These are phyloP conservation scores for Leptura quadrifasciata DNA, from an alignment of 2,888 invertebrate genomes.

Conservation along the genomic window DNA sequence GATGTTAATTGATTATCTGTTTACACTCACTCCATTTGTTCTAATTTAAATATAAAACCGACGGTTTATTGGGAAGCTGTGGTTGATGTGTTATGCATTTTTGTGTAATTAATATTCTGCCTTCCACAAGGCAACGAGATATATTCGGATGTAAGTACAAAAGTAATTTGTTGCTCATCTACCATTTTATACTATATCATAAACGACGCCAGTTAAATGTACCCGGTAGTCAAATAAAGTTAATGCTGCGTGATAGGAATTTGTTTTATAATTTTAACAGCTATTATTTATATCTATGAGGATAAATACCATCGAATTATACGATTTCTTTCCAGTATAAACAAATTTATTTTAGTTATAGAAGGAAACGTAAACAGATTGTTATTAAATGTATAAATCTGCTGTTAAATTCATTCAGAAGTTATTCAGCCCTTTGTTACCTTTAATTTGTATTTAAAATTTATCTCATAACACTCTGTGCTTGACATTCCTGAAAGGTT, in stretches of 20 bases:
- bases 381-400: too few species aligned
- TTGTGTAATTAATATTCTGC: background rate
- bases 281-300: too few species aligned
- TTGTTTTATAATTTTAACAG: too few species aligned
- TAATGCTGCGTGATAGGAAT: background rate
- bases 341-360: too few species aligned
- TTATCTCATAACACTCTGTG: too few species aligned
- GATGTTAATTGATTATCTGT: background rate
- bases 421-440: too few species aligned
- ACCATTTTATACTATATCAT: background rate
- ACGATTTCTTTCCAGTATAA: too few species aligned
- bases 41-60: background rate
- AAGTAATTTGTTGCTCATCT: background rate
- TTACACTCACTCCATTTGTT: background rate
- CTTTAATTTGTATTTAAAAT: too few species aligned
- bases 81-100: background rate
- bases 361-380: too few species aligned
- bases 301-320: too few species aligned
- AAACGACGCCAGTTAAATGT: background rate
- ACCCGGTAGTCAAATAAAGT: background rate
- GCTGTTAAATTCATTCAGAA: too few species aligned
- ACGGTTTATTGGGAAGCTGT: background rate
- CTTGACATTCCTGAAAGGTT: too few species aligned
- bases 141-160: background rate
- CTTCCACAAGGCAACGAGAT: background rate